phyloP scores from a whole-genome alignment of 2,113 vertebrate genomes.

The Lutjanus erythropterus region DNA sequence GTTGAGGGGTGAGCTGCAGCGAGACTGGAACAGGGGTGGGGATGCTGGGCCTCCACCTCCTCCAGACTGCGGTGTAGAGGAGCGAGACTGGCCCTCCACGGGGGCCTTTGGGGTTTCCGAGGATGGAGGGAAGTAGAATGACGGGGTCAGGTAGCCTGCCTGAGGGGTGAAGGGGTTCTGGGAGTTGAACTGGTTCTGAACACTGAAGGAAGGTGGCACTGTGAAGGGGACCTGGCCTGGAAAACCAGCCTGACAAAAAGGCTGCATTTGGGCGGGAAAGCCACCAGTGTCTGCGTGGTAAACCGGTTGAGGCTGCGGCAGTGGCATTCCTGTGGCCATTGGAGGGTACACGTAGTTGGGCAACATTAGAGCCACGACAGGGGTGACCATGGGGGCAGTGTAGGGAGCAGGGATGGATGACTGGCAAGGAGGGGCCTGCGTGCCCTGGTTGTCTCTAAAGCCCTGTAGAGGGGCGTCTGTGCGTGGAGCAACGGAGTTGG shows the following conservation, averaged over 20 bases:
- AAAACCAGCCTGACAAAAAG: slow-evolving; percentile 63
- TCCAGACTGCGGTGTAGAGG: slow-evolving; percentile 86
- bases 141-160: slow-evolving; percentile 60
- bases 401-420: slow-evolving; percentile 79
- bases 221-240: slow-evolving; percentile 54
- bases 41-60: slow-evolving; percentile 82
- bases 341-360: slow-evolving; percentile 89
- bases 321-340: slow-evolving; percentile 71
- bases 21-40: slow-evolving; percentile 90
- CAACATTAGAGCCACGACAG: slow-evolving; percentile 89
- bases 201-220: slow-evolving; percentile 39
- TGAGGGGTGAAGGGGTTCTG: slow-evolving; percentile 61
- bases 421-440: slow-evolving; percentile 71
- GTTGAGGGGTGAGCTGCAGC: slow-evolving; percentile 95
- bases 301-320: slow-evolving; percentile 80
- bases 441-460: slow-evolving; percentile 78
- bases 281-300: slow-evolving; percentile 73
- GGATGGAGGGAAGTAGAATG: slow-evolving; percentile 77
- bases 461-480: slow-evolving; percentile 69
- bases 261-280: slow-evolving; percentile 69
- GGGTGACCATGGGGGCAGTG: slow-evolving; percentile 85
- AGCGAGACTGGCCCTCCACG: slow-evolving; percentile 77
- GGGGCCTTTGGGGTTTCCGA: slow-evolving; percentile 78
- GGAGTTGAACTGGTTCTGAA: slow-evolving; percentile 68
- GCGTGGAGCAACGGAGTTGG: slow-evolving; percentile 40